Conservation (phyloP, 1,140 invertebrate species). For the Daktulosphaira vitifoliae region DNA sequence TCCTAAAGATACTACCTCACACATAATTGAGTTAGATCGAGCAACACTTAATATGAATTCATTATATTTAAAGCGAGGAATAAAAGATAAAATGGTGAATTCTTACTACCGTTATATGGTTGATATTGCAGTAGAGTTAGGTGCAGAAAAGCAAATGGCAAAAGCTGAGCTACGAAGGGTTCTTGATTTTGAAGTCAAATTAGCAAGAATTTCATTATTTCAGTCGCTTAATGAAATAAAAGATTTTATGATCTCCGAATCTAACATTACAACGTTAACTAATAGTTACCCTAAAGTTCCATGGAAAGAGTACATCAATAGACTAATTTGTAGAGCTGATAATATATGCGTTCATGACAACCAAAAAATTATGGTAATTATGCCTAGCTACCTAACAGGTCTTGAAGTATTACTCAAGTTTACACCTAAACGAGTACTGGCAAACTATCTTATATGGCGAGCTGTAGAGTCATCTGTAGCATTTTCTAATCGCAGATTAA, state of each 20-base stretch:
- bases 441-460: slow-evolving; percentile 58
- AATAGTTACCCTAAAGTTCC: slow-evolving; percentile 60
- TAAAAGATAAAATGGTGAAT: slow-evolving; percentile 59
- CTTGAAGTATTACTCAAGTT: slow-evolving; percentile 47
- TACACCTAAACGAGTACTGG: slow-evolving; percentile 54
- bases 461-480: slow-evolving; percentile 42
- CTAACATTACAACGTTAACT: slow-evolving; percentile 57
- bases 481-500: background rate
- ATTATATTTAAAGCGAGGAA: slow-evolving; percentile 76
- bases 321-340: background rate
- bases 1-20: slow-evolving; percentile 65
- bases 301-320: slow-evolving; percentile 51
- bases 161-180: slow-evolving; percentile 65
- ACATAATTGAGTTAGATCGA: slow-evolving; percentile 79
- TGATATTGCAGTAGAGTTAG: slow-evolving; percentile 74
- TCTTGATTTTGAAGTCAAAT: slow-evolving; percentile 78
- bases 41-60: slow-evolving; percentile 72
- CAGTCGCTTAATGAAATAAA: too few relatives aligned
- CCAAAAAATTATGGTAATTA: slow-evolving; percentile 53
- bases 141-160: slow-evolving; percentile 57
- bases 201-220: slow-evolving; percentile 64
- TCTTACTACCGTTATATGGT: slow-evolving; percentile 75
- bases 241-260: background rate
- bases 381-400: slow-evolving; percentile 51
- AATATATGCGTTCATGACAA: slow-evolving; percentile 21